Conservation (phyloP, 2,888 invertebrate genomes). For the Serrognathus titanus region DNA sequence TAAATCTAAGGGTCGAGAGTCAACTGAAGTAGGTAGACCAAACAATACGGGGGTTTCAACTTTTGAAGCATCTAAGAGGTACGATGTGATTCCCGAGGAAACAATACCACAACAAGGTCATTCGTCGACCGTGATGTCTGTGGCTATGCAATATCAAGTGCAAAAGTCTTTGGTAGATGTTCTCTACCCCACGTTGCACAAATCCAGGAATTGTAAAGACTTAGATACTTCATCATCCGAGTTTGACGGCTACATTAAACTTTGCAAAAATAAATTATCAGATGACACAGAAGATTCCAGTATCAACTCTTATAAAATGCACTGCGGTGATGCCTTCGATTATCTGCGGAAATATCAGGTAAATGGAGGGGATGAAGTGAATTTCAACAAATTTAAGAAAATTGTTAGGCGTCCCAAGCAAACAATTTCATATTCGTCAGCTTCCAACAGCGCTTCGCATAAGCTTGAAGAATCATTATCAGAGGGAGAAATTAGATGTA, state of each 20-base stretch:
- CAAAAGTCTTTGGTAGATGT: neutral
- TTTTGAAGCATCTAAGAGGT: neutral
- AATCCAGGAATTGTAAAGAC: slow-evolving; percentile 6
- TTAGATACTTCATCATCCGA: neutral
- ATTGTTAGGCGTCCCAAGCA: too few relatives aligned
- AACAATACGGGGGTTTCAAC: neutral
- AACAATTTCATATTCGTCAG: neutral
- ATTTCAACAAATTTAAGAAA: too few relatives aligned
- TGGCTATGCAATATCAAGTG: neutral
- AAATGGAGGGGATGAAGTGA: too few relatives aligned
- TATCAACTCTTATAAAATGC: too few relatives aligned
- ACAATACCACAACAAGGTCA: neutral
- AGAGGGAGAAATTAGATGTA: slow-evolving; percentile 35
- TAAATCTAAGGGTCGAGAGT: neutral
- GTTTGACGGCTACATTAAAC: neutral
- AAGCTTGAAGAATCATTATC: slow-evolving; percentile 24
- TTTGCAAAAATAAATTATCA: neutral
- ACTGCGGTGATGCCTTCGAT: too few relatives aligned
- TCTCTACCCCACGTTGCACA: slow-evolving; percentile 5
- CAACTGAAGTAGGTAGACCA: neutral
- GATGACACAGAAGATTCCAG: too few relatives aligned
- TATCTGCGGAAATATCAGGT: too few relatives aligned
- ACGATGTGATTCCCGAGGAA: neutral
- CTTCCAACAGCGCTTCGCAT: slow-evolving; percentile 7
- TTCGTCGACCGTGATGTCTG: neutral